Conservation (phyloP, 1,140 invertebrate genomes). For the Apis cerana region DNA sequence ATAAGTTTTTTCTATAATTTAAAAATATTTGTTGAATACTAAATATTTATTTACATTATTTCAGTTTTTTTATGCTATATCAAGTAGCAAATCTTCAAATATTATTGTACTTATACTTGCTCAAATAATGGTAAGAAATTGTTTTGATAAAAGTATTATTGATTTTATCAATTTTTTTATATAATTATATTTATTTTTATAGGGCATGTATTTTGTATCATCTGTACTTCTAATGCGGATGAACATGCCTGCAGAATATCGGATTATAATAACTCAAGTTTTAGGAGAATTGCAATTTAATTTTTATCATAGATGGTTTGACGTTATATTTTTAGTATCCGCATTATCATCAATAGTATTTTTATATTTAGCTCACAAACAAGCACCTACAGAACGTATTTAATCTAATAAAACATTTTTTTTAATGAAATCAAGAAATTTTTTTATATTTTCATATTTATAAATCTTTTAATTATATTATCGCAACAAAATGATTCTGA, state of each 20-base stretch:
- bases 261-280: slow-evolving; percentile 98
- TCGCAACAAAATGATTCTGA: background rate
- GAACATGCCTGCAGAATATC: slow-evolving; percentile 99
- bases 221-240: slow-evolving; percentile 98
- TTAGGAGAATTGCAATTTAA: slow-evolving; percentile 99
- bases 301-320: slow-evolving; percentile 99
- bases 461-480: slow-evolving; percentile 1
- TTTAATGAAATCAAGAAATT: slow-evolving; percentile 35
- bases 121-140: slow-evolving; percentile 95
- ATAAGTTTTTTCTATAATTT: background rate
- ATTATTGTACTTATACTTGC: slow-evolving; percentile 98
- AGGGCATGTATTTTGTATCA: slow-evolving; percentile 99
- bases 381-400: slow-evolving; percentile 83
- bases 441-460: slow-evolving; percentile 34
- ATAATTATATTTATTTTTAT: slow-evolving; percentile 68
- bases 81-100: slow-evolving; percentile 99
- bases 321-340: slow-evolving; percentile 99
- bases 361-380: slow-evolving; percentile 96
- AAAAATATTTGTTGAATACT: slow-evolving; percentile 17
- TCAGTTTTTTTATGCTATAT: slow-evolving; percentile 99
- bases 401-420: slow-evolving; percentile 65
- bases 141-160: background rate
- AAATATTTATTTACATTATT: slow-evolving; percentile 69
- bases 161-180: background rate
- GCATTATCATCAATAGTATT: slow-evolving; percentile 97